These are phyloP conservation scores for Lutjanus campechanus DNA, from an alignment of 2,797 vertebrate species.

Conservation along the genomic window DNA sequence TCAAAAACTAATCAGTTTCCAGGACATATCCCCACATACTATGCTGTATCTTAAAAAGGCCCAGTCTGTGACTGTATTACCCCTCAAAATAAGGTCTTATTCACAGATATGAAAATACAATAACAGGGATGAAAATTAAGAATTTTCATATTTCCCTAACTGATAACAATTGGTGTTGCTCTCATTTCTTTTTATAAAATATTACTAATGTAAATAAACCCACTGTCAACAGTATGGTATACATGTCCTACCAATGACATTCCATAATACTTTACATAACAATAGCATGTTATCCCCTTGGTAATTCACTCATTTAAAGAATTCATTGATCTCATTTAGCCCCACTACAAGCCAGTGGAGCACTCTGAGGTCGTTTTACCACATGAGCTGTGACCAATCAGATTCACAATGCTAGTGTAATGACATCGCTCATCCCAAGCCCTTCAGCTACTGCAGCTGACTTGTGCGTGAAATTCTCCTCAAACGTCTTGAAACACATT, in stretches of 20 bases:
- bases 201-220: not conserved
- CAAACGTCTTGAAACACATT: slow-evolving; percentile 47
- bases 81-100: not conserved
- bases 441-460: slow-evolving; percentile 59
- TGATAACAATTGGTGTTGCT: not conserved
- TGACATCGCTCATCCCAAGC: slow-evolving; percentile 63
- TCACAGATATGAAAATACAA: not conserved
- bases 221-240: not conserved
- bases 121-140: too few species aligned
- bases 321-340: slow-evolving; percentile 56
- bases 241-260: slow-evolving; percentile 5
- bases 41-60: not conserved
- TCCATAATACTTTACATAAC: not conserved
- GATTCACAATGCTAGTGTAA: slow-evolving; percentile 67
- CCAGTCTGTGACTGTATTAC: not conserved
- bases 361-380: slow-evolving; percentile 55
- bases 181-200: not conserved
- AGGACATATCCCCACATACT: not conserved
- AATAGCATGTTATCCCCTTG: slow-evolving; percentile 17
- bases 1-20: not conserved
- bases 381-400: slow-evolving; percentile 74
- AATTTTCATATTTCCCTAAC: not conserved
- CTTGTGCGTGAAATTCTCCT: slow-evolving; percentile 51
- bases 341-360: slow-evolving; percentile 33
- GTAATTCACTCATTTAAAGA: slow-evolving; percentile 35